phyloP scores from a whole-genome alignment of 1,140 invertebrate species.

The Euwallacea fornicatus region DNA sequence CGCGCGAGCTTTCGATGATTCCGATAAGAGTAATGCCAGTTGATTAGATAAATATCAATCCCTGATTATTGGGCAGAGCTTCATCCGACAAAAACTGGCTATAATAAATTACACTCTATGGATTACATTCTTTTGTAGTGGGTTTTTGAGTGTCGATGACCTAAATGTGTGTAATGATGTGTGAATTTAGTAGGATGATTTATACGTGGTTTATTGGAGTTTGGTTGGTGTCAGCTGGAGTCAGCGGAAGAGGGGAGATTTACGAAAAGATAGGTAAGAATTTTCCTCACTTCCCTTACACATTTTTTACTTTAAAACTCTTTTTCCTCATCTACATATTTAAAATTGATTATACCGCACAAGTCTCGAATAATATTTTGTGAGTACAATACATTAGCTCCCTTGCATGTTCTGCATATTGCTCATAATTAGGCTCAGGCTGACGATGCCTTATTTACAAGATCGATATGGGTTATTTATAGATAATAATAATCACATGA shows the following conservation, averaged over 20 bases:
- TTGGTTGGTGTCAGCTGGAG: constrained; percentile 13
- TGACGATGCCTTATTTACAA: background rate
- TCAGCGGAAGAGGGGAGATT: constrained; percentile 17
- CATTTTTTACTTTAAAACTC: too few relatives aligned
- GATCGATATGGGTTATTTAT: background rate
- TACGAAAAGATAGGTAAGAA: constrained; percentile 26
- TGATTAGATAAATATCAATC: too few relatives aligned
- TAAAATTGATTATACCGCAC: too few relatives aligned
- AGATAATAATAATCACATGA: background rate
- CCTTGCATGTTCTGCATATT: background rate
- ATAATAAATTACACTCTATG: background rate
- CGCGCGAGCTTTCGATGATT: background rate
- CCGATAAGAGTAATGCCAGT: background rate
- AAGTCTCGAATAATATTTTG: too few relatives aligned
- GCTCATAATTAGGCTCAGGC: background rate
- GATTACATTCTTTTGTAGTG: background rate
- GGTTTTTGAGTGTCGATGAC: background rate
- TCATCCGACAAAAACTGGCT: too few relatives aligned
- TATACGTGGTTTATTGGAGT: constrained; percentile 13
- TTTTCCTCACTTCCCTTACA: background rate
- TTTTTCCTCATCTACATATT: too few relatives aligned
- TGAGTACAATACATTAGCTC: background rate
- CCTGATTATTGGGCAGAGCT: too few relatives aligned
- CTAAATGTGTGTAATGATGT: constrained; percentile 7
- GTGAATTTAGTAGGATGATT: constrained; percentile 13